phyloP scores from a whole-genome alignment of 2,888 invertebrate species.

The Galeopsomyia nigrocyanea region DNA sequence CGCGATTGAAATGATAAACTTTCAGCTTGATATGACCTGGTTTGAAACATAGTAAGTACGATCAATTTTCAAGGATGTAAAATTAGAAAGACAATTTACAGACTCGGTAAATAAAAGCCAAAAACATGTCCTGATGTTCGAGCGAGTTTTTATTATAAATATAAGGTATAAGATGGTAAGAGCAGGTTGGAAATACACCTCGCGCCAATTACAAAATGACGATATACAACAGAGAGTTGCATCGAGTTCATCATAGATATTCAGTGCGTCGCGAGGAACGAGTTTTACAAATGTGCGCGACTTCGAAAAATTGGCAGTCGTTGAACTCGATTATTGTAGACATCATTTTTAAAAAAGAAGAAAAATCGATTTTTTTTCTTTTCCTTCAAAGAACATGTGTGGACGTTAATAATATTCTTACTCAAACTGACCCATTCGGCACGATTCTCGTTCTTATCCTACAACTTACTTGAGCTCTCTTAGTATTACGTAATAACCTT shows the following conservation, averaged over 20 bases:
- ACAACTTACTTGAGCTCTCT: conserved; percentile 41
- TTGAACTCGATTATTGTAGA: conserved; percentile 41
- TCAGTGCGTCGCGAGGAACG: conserved; percentile 39
- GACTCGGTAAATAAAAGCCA: neutral
- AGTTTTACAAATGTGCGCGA: conserved; percentile 37
- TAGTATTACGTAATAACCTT: conserved; percentile 39
- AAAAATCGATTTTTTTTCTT: neutral
- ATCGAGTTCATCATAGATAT: conserved; percentile 39
- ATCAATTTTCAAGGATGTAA: too few species aligned
- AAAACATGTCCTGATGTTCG: conserved; percentile 29
- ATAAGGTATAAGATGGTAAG: conserved; percentile 42
- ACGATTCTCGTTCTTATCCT: conserved; percentile 21
- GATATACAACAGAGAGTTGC: conserved; percentile 38
- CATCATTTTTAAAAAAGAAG: conserved; percentile 11
- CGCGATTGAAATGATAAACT: too few species aligned
- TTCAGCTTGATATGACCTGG: too few species aligned
- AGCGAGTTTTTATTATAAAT: conserved; percentile 47
- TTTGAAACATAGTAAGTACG: too few species aligned
- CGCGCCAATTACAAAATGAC: conserved; percentile 39
- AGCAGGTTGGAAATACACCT: conserved; percentile 41
- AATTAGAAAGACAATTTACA: too few species aligned
- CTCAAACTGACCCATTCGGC: conserved; percentile 27
- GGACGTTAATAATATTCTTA: conserved; percentile 39
- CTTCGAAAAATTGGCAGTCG: conserved; percentile 45
- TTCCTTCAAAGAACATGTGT: conserved; percentile 18